phyloP scores from a whole-genome alignment of 1,140 invertebrate species.

The Archivesica marissinica region DNA sequence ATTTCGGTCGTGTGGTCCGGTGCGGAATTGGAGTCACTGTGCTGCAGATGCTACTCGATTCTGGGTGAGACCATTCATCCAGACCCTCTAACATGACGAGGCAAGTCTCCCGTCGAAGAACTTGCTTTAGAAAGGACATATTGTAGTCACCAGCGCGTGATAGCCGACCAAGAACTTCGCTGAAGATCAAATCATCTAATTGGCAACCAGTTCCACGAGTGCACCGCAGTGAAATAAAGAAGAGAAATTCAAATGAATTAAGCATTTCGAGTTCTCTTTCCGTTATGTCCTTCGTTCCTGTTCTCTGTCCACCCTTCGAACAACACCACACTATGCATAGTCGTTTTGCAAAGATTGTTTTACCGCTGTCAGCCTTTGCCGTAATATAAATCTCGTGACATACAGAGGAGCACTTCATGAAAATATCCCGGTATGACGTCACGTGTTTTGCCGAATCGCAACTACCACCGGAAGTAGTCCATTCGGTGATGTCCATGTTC shows the following conservation, averaged over 20 bases:
- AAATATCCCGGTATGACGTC: background rate
- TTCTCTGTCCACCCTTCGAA: background rate
- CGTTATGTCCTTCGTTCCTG: background rate
- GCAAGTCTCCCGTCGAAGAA: background rate
- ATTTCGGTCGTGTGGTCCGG: background rate
- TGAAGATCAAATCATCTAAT: background rate
- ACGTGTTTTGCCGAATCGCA: background rate
- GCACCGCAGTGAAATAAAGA: background rate
- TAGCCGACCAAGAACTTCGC: background rate
- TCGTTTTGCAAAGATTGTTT: conserved; percentile 4
- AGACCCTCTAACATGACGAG: background rate
- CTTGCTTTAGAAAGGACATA: background rate
- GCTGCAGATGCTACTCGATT: background rate
- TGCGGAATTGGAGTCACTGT: background rate
- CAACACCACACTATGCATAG: conserved; percentile 5
- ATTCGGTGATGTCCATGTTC: background rate
- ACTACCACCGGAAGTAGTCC: background rate
- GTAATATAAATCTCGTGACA: background rate
- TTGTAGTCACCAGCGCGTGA: background rate
- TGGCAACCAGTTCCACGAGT: background rate
- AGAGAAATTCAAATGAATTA: background rate
- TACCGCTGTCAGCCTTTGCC: background rate
- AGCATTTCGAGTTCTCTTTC: background rate
- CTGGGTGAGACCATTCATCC: conserved; percentile 6
- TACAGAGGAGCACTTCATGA: background rate